phyloP scores from a whole-genome alignment of 2,113 vertebrate genomes.

The Holacanthus passer region DNA sequence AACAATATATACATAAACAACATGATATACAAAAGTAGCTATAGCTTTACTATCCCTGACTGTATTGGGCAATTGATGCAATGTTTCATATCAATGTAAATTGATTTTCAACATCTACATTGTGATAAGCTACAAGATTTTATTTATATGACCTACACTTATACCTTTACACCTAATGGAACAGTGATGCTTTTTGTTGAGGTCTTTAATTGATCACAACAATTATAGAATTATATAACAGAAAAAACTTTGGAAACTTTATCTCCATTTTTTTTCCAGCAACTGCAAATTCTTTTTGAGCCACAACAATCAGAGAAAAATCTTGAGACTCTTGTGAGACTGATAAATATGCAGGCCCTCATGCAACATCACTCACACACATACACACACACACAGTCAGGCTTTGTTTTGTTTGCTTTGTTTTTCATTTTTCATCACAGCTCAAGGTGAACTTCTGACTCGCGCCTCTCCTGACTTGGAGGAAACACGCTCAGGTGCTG shows the following conservation, averaged over 20 bases:
- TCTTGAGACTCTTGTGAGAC: neutral
- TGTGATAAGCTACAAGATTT: neutral
- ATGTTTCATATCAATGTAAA: neutral
- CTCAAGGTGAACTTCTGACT: constrained; percentile 30
- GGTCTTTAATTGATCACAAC: neutral
- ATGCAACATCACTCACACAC: neutral
- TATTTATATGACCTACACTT: neutral
- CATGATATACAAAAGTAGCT: neutral
- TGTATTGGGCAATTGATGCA: neutral
- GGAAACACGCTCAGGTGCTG: constrained; percentile 21
- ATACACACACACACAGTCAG: neutral
- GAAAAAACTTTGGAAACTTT: neutral
- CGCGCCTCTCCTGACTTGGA: neutral
- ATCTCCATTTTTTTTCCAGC: neutral
- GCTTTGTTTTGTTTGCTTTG: constrained; percentile 5
- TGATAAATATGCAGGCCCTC: constrained; percentile 6
- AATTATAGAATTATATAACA: neutral
- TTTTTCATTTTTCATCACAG: constrained; percentile 29
- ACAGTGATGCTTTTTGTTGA: neutral
- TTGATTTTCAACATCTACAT: neutral
- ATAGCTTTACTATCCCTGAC: neutral
- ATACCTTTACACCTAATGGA: neutral
- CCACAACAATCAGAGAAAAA: neutral
- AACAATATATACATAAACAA: neutral
- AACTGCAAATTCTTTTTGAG: neutral